Base-by-base conservation (phyloP, 2,797 vertebrate genomes). In the Galago senegalensis region DNA sequence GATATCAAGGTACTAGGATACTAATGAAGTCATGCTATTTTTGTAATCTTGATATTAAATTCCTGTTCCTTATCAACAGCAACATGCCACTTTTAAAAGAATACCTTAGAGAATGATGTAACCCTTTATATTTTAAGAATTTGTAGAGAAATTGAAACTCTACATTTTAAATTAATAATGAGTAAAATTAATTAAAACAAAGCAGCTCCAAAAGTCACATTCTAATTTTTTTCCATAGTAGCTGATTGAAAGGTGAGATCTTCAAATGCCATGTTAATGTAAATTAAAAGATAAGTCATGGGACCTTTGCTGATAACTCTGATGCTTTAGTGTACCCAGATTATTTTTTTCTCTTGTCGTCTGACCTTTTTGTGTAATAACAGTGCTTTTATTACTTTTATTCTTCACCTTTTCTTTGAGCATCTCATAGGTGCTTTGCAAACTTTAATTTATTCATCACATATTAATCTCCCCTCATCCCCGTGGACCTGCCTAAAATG, bases 101-200 rank as follows among this genome's bases (percentile, higher is more conserved):
- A 92, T 79, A 86, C 58, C 69, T 76, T 3, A 70, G 46, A 95
- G 58, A 83, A 49, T 72, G n/a, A 83, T 58, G 82, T 69, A 82
- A n/a, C 40, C 81, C 17, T 84, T 94, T 91, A 17, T 89, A 21
- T 77, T 80, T 70, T 93, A 89, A 93, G 53, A 83, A 76, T 92
- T 53, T 91, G 17, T 91, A 84, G 89, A 92, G 69, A 91, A 95
- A 75, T 82, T 70, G 75, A 96, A 94, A 94, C 43, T 53, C 37
- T 29, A 95, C 17, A 17, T 95, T 94, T 93, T 63, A 91, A 95
- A 77, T 93, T 96, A 96, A 70, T 97, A 92, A 92, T 84, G n/a
- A 93, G 79, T 96, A 87, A 91, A 93, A 88, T 95, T 96, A 95
- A 97, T 94, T 91, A 97, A 96, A 94, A 87, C 61, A 93, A 91